Conservation (phyloP, 2,113 vertebrate genomes). For the Dolichallabes microphthalmus region DNA sequence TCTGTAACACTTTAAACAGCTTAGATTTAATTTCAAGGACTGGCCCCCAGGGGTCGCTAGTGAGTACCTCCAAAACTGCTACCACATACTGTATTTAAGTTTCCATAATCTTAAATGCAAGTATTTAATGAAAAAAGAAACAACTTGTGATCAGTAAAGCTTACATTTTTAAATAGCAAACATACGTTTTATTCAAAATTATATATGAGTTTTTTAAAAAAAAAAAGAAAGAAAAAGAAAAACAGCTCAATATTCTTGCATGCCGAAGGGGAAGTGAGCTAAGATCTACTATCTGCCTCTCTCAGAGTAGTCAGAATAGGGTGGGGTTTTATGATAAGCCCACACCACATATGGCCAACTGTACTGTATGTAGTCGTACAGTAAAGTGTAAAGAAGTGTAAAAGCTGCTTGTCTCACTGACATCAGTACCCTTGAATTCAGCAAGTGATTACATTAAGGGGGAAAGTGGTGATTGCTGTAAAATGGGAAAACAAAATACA, state of each 20-base stretch:
- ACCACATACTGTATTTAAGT: background rate
- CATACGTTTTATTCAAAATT: background rate
- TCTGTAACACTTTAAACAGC: background rate
- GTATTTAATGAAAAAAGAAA: background rate
- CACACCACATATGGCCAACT: background rate
- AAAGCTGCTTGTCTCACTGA: background rate
- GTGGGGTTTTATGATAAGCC: slow-evolving; percentile 32
- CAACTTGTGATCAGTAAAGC: background rate
- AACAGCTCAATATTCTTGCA: background rate
- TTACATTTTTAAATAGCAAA: background rate
- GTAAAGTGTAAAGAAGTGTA: background rate
- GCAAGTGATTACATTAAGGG: background rate
- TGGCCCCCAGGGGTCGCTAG: slow-evolving; percentile 3
- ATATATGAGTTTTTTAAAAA: too few species aligned
- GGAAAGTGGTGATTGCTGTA: background rate
- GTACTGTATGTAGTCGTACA: too few species aligned
- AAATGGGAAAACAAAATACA: background rate
- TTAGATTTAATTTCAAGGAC: background rate
- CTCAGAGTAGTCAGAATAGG: background rate
- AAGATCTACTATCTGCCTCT: background rate
- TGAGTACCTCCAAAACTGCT: background rate
- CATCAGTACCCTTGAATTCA: background rate
- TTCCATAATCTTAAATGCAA: background rate
- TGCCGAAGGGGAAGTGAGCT: background rate
- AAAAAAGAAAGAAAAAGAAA: too few species aligned